A percentile compares a stretch with the other conserved stretches of the same genome.
Conservation (phyloP, 2,888 invertebrate genomes). For the Phengaris alcon region DNA sequence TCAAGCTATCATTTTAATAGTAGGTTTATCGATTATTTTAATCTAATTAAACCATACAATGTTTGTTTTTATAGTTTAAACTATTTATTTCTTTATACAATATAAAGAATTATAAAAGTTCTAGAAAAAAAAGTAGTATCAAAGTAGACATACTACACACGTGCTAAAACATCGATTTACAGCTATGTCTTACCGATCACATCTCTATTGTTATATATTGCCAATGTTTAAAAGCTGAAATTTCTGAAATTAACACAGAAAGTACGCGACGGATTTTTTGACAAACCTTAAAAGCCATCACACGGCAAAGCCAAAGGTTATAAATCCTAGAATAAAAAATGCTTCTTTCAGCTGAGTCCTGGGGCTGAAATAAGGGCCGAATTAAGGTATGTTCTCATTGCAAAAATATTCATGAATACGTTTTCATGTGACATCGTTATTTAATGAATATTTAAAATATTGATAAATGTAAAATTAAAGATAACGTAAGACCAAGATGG, state of each 20-base stretch:
- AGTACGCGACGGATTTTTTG: not conserved
- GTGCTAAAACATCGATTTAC: constrained; percentile 52
- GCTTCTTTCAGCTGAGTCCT: constrained; percentile 16
- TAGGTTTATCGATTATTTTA: not conserved
- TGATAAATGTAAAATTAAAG: too few species aligned
- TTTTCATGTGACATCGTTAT: not conserved
- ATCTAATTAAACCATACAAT: not conserved
- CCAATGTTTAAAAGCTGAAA: constrained; percentile 43
- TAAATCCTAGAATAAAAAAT: constrained; percentile 20
- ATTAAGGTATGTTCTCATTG: constrained; percentile 14
- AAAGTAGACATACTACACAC: constrained; percentile 29
- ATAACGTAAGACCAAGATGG: too few species aligned
- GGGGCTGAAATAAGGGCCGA: constrained; percentile 1
- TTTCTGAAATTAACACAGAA: constrained; percentile 25
- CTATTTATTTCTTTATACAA: not conserved
- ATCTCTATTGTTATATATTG: constrained; percentile 56
- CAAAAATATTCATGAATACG: not conserved
- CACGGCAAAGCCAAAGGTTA: not conserved
- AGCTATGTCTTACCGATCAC: constrained; percentile 64
- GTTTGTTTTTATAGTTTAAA: too few species aligned
- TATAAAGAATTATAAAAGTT: not conserved
- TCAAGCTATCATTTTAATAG: too few species aligned
- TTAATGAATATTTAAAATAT: too few species aligned
- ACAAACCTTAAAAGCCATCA: constrained; percentile 7
- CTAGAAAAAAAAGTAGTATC: not conserved